A percentile compares a stretch with the other conserved stretches of the same genome.
Conservation (phyloP, 2,113 vertebrate genomes). For the Rhabdornis inornatus region DNA sequence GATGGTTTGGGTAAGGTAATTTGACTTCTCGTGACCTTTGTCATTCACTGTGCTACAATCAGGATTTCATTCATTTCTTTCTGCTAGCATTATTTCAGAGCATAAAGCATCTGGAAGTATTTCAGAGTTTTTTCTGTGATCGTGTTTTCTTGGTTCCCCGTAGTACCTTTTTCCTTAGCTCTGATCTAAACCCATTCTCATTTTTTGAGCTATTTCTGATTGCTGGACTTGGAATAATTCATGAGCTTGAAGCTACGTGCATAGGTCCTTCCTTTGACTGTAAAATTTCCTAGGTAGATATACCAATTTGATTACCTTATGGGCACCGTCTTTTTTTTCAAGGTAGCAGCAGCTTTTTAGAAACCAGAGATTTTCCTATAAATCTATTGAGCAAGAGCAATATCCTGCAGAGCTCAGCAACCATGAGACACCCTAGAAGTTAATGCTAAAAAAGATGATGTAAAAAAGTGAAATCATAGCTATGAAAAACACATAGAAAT, state of each 20-base stretch:
- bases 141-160: not conserved
- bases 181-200: not conserved
- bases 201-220: constrained; percentile 38
- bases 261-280: not conserved
- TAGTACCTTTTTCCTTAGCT: not conserved
- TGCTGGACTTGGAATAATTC: constrained; percentile 37
- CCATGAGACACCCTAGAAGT: not conserved
- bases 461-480: not conserved
- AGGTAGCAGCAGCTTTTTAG: not conserved
- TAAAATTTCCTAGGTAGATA: not conserved
- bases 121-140: not conserved
- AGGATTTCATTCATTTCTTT: not conserved
- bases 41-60: not conserved
- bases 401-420: not conserved
- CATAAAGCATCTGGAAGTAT: not conserved
- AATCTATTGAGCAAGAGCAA: not conserved
- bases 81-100: not conserved
- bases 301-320: not conserved
- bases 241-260: not conserved
- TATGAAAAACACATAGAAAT: not conserved
- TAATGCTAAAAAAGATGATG: not conserved
- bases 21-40: not conserved
- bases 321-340: not conserved
- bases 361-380: not conserved
- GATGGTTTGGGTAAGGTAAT: not conserved